Conservation (phyloP, 2,113 vertebrate species). For the Burhinus oedicnemus region DNA sequence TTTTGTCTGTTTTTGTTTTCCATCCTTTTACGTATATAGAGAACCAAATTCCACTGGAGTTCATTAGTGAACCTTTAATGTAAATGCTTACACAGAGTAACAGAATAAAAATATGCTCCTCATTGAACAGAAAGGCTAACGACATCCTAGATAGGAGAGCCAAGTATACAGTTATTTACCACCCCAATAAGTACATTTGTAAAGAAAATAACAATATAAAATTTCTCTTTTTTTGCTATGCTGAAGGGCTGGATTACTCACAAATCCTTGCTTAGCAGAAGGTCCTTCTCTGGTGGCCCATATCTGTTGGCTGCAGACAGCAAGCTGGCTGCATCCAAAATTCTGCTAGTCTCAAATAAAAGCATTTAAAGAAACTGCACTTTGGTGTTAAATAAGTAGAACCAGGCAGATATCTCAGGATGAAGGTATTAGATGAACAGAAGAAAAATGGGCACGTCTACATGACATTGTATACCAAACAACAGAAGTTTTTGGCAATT, state of each 20-base stretch:
- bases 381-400: background rate
- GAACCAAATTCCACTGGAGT: background rate
- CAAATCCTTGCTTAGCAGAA: background rate
- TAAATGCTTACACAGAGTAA: background rate
- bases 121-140: background rate
- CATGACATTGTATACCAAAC: background rate
- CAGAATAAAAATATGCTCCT: background rate
- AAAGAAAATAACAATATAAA: background rate
- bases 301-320: background rate
- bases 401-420: background rate
- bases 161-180: background rate
- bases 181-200: background rate
- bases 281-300: background rate
- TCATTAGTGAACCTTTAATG: background rate
- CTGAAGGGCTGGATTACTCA: background rate
- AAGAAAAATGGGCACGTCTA: background rate
- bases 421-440: background rate
- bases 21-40: background rate
- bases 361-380: background rate
- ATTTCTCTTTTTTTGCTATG: background rate
- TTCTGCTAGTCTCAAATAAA: background rate
- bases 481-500: background rate
- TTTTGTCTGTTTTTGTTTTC: background rate
- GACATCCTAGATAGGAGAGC: background rate
- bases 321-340: background rate